Evolutionary conservation across 2,888 invertebrate species (phyloP), one percentile per base, ranked within the genome.

Genomic region (Harmothoe impar): DNA sequence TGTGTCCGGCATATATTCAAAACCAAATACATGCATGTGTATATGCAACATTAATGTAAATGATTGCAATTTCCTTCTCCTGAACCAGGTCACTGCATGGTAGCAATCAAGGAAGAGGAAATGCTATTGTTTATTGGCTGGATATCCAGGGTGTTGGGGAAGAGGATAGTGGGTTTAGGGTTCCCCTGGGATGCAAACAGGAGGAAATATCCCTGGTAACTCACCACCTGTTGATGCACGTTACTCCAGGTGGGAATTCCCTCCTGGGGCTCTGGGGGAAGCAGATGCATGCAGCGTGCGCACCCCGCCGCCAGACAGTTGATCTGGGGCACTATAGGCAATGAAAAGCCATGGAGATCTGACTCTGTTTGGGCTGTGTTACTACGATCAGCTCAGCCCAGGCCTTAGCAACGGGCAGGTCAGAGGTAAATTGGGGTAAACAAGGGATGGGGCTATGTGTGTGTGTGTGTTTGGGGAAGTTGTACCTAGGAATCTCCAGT

Each of bases 71-170:
- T 43, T 43, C 43, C 43, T 43, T 43, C 43, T 43, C 43, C 10
- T 10, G 3, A 43, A 7, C 43, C 10, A 43, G 43, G 43, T 10
- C 43, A 43, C 43, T 43, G n/a, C n/a, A n/a, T n/a, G 43, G 43
- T 43, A 12, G n/a, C 25, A 72, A 72, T 29, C 72, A 29, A 72
- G 72, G 72, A 72, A 72, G 72, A 72, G 72, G 72, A 72, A 72
- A 72, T 72, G 29, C 25, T 15, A 15, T 72, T 20, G 20, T 20
- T 72, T n/a, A n/a, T n/a, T 0, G 29, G 29, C 7, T 25, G 23
- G 15, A 7, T 3, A 43, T 43, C 43, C 43, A 43, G 62, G 62
- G 62, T 62, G 62, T 3, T n/a, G 3, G 62, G 62, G 62, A 62
- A 62, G n/a, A n/a, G 62, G 20, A 29, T 23, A 72, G 3, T 68